phyloP scores from a whole-genome alignment of 2,888 invertebrate species.

The Camponotus fellah region DNA sequence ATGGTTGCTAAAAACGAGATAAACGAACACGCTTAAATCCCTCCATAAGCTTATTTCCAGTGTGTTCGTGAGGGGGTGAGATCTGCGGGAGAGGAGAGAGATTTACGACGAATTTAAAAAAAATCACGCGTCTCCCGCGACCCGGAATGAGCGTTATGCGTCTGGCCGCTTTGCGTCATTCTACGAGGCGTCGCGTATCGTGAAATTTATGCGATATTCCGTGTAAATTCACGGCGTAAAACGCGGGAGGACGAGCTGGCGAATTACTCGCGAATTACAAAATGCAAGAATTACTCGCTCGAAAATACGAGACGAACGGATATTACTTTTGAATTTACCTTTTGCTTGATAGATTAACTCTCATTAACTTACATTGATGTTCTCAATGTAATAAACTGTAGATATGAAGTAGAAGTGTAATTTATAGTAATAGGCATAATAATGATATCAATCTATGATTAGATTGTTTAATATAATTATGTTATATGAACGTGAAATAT shows the following conservation, averaged over 20 bases:
- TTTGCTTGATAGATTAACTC: neutral
- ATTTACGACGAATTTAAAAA: slow-evolving; percentile 37
- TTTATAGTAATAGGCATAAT: neutral
- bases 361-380: neutral
- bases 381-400: neutral
- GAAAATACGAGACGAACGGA: neutral
- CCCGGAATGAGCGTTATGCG: slow-evolving; percentile 1
- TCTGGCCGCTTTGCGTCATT: slow-evolving; percentile 11
- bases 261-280: neutral
- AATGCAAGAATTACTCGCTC: slow-evolving; percentile 32
- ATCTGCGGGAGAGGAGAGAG: neutral
- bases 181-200: slow-evolving; percentile 11
- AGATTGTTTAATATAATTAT: neutral
- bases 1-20: slow-evolving; percentile 15
- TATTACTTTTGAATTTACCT: neutral
- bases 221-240: slow-evolving; percentile 3
- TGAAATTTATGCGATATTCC: slow-evolving; percentile 40
- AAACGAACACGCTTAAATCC: slow-evolving; percentile 40
- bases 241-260: neutral
- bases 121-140: neutral
- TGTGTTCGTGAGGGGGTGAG: slow-evolving; percentile 1
- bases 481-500: neutral
- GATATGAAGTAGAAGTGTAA: neutral
- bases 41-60: slow-evolving; percentile 29
- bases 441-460: neutral